Base-by-base conservation (phyloP, 2,113 vertebrate genomes). In the Daphoenositta chrysoptera region DNA sequence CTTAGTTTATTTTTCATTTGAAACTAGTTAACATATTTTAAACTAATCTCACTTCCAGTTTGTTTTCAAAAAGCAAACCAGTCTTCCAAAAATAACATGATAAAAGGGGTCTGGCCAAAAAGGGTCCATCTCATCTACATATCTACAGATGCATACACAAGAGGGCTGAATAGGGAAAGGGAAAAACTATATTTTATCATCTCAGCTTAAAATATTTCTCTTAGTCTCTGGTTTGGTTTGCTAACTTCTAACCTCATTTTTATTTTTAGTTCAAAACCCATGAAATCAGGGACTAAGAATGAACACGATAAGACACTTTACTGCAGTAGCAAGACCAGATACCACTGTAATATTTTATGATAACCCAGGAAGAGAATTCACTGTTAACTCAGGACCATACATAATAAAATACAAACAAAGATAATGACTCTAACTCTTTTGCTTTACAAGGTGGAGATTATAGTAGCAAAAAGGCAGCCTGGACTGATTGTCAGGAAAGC, bases 331-430 rank as follows among this genome's bases (percentile, higher is more conserved):
- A 90, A 77, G 85, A 50, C n/a, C 50, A 94, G 95, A 83, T 64
- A 89, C 27, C 19, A 21, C 47, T 47, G 68, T 70, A 90, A 81
- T 90, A 95, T 83, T 95, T 95, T 93, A 73, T 69, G 83, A 77
- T 93, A 93, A 90, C 58, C 63, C 54, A 66, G 68, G 47, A 92
- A 88, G 75, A 91, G 31, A 94, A 89, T 89, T 94, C 86, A 81
- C 15, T 87, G 56, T 80, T 93, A 86, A 77, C 76, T 81, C 44
- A 79, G 60, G 89, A 92, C 42, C 48, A 66, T 81, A 68, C 40
- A 40, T 91, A 89, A 94, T 89, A 91, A 81, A 97, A 94, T 60
- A 37, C 76, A 94, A 95, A 92, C 54, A 93, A 30, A 84, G 83
- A 92, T 81, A 90, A 92, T 89, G 33, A 56, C 56, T 93, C 81